Percentiles rank a stretch among this genome's conserved stretches.
phyloP scores from a whole-genome alignment of 2,888 invertebrate species.

The Seladonia tumulorum region DNA sequence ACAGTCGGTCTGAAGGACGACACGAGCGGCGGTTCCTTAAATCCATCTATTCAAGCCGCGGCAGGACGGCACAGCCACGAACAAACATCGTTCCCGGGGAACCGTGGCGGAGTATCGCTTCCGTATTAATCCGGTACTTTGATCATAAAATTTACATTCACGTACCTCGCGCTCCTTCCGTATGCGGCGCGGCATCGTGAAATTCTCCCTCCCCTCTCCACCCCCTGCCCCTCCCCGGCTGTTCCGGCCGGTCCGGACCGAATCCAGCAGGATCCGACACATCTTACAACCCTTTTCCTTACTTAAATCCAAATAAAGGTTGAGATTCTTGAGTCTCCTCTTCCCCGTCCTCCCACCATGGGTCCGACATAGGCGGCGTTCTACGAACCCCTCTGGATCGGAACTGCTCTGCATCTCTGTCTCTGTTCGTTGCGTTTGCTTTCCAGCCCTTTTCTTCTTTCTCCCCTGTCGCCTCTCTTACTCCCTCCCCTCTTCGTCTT shows the following conservation, averaged over 20 bases:
- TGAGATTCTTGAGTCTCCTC: conserved; percentile 77
- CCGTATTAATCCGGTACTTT: conserved; percentile 71
- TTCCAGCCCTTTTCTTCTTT: conserved; percentile 64
- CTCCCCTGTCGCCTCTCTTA: conserved; percentile 66
- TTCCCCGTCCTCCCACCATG: conserved; percentile 51
- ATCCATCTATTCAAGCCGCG: conserved; percentile 24
- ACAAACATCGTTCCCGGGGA: conserved; percentile 35
- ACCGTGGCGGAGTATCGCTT: conserved; percentile 58
- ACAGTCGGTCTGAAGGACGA: background rate
- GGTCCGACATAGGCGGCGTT: conserved; percentile 67
- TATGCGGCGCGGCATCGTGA: conserved; percentile 66
- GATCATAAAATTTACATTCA: conserved; percentile 74
- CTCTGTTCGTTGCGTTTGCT: conserved; percentile 68
- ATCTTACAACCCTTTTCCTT: conserved; percentile 81
- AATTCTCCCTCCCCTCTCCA: conserved; percentile 11
- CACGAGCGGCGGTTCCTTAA: conserved; percentile 1
- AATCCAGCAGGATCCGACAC: conserved; percentile 63
- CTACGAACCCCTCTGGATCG: conserved; percentile 72
- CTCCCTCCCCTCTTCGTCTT: conserved; percentile 53
- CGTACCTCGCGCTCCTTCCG: conserved; percentile 65
- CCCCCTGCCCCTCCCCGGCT: conserved; percentile 22
- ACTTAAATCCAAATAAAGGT: conserved; percentile 82
- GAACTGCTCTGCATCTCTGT: conserved; percentile 68
- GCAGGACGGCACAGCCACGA: conserved; percentile 40
- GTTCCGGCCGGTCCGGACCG: conserved; percentile 28